Percentiles rank a stretch among this genome's conserved stretches.
Evolutionary conservation across 1,140 invertebrate species (phyloP).

Genomic region (Diorhabda elongata): DNA sequence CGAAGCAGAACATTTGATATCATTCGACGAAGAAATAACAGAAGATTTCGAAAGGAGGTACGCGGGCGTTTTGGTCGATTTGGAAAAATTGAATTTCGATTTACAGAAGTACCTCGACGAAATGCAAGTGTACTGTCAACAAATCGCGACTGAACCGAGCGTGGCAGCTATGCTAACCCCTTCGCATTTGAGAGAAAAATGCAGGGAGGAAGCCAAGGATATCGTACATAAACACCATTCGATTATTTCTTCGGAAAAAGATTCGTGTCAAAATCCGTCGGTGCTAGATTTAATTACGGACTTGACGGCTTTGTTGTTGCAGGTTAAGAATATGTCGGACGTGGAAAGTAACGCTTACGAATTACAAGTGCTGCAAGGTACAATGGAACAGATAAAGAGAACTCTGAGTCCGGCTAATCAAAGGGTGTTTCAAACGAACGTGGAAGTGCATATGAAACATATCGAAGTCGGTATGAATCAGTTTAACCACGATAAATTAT

Average conservation of each 20-base stretch:
- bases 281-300: slow-evolving; percentile 79
- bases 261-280: slow-evolving; percentile 51
- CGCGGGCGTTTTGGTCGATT: slow-evolving; percentile 81
- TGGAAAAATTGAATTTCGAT: slow-evolving; percentile 88
- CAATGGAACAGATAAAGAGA: slow-evolving; percentile 81
- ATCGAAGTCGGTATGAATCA: slow-evolving; percentile 76
- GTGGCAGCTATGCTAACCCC: slow-evolving; percentile 85
- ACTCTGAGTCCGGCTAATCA: slow-evolving; percentile 75
- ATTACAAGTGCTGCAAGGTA: slow-evolving; percentile 87
- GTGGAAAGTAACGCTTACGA: slow-evolving; percentile 88
- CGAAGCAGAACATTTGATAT: slow-evolving; percentile 82
- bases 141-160: slow-evolving; percentile 83
- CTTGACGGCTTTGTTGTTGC: slow-evolving; percentile 85
- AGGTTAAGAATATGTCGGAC: slow-evolving; percentile 88
- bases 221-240: slow-evolving; percentile 76
- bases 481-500: slow-evolving; percentile 29
- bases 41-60: slow-evolving; percentile 88
- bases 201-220: slow-evolving; percentile 74
- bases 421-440: slow-evolving; percentile 80
- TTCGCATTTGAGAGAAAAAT: slow-evolving; percentile 80
- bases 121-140: slow-evolving; percentile 79
- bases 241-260: slow-evolving; percentile 52
- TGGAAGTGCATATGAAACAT: slow-evolving; percentile 89
- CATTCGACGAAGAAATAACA: slow-evolving; percentile 70
- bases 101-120: slow-evolving; percentile 80